Base-by-base conservation (phyloP, 2,113 vertebrate genomes). In the Hymenochirus boettgeri region DNA sequence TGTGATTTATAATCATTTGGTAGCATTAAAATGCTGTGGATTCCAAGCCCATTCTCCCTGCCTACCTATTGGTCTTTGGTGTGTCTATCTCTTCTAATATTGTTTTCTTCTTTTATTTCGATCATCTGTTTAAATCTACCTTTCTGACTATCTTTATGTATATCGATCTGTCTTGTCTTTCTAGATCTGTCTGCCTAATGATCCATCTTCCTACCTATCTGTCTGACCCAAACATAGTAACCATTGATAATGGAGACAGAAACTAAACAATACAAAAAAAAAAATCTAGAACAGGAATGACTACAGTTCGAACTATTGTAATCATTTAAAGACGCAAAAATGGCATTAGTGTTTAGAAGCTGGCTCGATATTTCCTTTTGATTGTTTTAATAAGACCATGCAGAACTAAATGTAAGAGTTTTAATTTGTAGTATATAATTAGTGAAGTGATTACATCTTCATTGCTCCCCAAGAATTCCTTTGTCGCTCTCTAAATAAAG, bases 401-500 rank as follows among this genome's bases (percentile, higher is more conserved):
- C 39, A 42, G 17, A 42, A 17, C 39, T 42, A 15, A 15, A 42
- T 13, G 39, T 42, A 35, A 35, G 10, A 35, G 33, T 12, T 18
- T 18, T 4, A n/a, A 17, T 17, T 42, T 2, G 46, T 21, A 48
- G 13, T 60, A 7, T 24, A 46, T 10, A 46, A 29, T 19, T 29
- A 26, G 39, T 25, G 21, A n/a, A 65, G 51, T 42, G 45, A 45
- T 57, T 57, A 66, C 46, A 57, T 52, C 19, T 22, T 24, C 33
- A 24, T 47, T 23, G 19, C 39, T 25, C 7, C 12, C 17, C 17
- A 22, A 23, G 42, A 59, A 45, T 54, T 48, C 51, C 46, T 58
- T 33, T 17, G 6, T 57, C 61, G 42, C 69, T 64, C 63, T 62
- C 47, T 29, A 57, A 60, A 55, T 60, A 83, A 58, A 58, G 78